These are phyloP conservation scores for Cacoxenus indagator DNA, from an alignment of 2,888 invertebrate species.

Conservation along the genomic window DNA sequence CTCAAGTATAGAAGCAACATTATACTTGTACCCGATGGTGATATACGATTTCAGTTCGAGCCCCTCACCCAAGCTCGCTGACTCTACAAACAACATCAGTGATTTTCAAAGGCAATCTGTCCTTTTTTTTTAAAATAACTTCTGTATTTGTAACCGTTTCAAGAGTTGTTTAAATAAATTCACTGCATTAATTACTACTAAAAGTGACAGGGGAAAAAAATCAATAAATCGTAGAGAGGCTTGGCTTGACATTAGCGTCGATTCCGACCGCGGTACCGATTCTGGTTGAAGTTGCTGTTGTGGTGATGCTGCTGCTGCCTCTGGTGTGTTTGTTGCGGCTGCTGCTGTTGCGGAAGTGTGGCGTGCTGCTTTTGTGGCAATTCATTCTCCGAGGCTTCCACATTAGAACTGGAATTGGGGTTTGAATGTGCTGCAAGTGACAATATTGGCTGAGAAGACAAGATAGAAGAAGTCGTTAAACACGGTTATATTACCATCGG, in stretches of 20 bases:
- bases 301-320: constrained; percentile 13
- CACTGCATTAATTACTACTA: background rate
- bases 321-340: constrained; percentile 17
- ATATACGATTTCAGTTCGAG: constrained; percentile 66
- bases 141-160: background rate
- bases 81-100: constrained; percentile 40
- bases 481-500: constrained; percentile 33
- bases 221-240: background rate
- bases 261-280: constrained; percentile 56
- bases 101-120: constrained; percentile 30
- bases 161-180: background rate
- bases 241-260: constrained; percentile 43
- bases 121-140: background rate
- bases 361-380: constrained; percentile 25
- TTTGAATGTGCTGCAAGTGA: constrained; percentile 46
- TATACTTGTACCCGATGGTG: constrained; percentile 65
- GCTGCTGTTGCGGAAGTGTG: constrained; percentile 19
- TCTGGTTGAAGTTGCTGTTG: constrained; percentile 32
- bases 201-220: background rate
- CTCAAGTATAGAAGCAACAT: constrained; percentile 58
- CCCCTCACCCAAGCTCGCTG: constrained; percentile 46
- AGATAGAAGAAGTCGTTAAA: background rate
- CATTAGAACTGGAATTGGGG: constrained; percentile 39
- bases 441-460: background rate
- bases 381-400: constrained; percentile 31